phyloP scores from a whole-genome alignment of 2,113 vertebrate species.

The Tringa solitaria region DNA sequence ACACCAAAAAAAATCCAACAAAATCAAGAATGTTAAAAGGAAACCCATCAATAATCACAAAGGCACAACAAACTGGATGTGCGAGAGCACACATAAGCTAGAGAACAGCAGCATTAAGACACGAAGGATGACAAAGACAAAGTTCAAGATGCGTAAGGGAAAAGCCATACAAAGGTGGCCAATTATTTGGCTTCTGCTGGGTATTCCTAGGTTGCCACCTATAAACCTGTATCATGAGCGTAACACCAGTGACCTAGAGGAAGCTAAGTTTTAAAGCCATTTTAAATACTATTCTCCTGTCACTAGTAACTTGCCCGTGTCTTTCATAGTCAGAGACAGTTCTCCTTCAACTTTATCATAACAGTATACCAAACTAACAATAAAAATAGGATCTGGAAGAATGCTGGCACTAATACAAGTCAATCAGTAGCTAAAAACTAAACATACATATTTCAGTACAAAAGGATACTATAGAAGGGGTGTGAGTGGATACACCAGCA shows the following conservation, averaged over 20 bases:
- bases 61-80: not conserved
- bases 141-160: not conserved
- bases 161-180: not conserved
- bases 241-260: not conserved
- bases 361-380: not conserved
- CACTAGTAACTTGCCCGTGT: not conserved
- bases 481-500: rapidly evolving
- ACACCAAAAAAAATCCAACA: not conserved
- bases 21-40: not conserved
- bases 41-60: not conserved
- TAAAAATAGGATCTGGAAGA: not conserved
- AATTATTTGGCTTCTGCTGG: not conserved
- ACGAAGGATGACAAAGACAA: not conserved
- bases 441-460: not conserved
- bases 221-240: not conserved
- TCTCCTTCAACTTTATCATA: not conserved
- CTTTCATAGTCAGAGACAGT: not conserved
- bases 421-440: not conserved
- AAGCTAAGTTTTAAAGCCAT: not conserved
- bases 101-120: not conserved
- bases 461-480: not conserved
- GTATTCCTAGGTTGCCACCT: not conserved
- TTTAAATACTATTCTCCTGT: not conserved
- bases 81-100: not conserved
- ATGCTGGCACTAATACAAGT: not conserved